Percentiles rank a stretch among this genome's conserved stretches.
These are phyloP conservation scores for Danio aesculapii DNA, from an alignment of 2,797 vertebrate genomes.

Conservation along the genomic window DNA sequence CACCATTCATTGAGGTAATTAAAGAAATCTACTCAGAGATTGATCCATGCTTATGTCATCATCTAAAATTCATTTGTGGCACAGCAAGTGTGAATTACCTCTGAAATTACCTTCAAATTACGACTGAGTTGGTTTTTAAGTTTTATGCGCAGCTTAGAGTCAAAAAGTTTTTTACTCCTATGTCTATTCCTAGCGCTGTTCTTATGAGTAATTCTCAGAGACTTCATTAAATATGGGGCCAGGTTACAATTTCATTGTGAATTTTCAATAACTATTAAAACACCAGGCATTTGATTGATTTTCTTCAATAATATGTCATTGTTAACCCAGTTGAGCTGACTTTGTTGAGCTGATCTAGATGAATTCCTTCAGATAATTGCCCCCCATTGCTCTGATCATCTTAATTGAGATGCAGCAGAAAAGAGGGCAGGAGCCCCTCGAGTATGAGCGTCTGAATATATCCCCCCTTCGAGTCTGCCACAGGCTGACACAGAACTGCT, in stretches of 20 bases:
- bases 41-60: too few species aligned
- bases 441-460: conserved; percentile 57
- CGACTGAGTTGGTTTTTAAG: too few species aligned
- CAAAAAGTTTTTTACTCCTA: too few species aligned
- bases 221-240: too few species aligned
- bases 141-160: too few species aligned
- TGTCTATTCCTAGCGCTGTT: too few species aligned
- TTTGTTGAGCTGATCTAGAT: conserved; percentile 28
- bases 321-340: conserved; percentile 43
- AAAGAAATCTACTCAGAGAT: too few species aligned
- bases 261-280: conserved; percentile 17
- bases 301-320: neutral
- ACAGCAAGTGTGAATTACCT: too few species aligned
- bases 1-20: too few species aligned
- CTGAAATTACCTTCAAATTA: too few species aligned
- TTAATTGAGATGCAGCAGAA: conserved; percentile 60
- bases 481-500: conserved; percentile 66
- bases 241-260: neutral
- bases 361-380: conserved; percentile 52
- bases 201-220: too few species aligned
- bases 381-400: conserved; percentile 51
- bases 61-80: too few species aligned
- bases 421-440: conserved; percentile 57
- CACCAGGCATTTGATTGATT: conserved; percentile 26
- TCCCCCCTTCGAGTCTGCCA: conserved; percentile 57